These are phyloP conservation scores for Musca domestica DNA, from an alignment of 1,140 invertebrate genomes.

Conservation along the genomic window DNA sequence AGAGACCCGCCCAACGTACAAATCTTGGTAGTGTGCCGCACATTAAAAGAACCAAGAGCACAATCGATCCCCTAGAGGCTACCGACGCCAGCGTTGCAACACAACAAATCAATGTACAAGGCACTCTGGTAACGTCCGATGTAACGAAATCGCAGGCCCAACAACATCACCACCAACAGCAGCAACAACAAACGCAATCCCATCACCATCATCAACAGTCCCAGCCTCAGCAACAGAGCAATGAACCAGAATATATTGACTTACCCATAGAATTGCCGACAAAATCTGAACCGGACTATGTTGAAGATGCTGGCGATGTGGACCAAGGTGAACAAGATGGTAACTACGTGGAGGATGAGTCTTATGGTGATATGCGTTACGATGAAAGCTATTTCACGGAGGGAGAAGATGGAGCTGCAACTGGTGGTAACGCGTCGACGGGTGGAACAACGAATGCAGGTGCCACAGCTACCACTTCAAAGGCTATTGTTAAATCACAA, in stretches of 20 bases:
- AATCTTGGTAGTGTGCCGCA: slow-evolving; percentile 32
- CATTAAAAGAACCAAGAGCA: slow-evolving; percentile 30
- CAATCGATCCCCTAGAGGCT: slow-evolving; percentile 29
- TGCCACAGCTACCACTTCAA: slow-evolving; percentile 46
- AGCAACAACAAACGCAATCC: slow-evolving; percentile 27
- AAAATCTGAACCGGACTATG: slow-evolving; percentile 53
- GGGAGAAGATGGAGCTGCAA: slow-evolving; percentile 44
- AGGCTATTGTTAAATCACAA: slow-evolving; percentile 40
- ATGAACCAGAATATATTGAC: slow-evolving; percentile 30
- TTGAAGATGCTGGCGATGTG: slow-evolving; percentile 48
- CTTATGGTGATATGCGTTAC: slow-evolving; percentile 53
- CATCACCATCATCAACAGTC: slow-evolving; percentile 29
- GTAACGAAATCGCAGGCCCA: slow-evolving; percentile 19
- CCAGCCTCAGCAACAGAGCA: slow-evolving; percentile 23
- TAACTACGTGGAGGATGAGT: slow-evolving; percentile 53
- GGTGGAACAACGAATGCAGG: neutral
- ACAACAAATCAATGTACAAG: slow-evolving; percentile 48
- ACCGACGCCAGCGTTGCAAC: slow-evolving; percentile 16
- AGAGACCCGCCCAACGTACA: slow-evolving; percentile 40
- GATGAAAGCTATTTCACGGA: slow-evolving; percentile 54
- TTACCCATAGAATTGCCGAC: slow-evolving; percentile 47
- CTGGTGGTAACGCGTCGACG: slow-evolving; percentile 28
- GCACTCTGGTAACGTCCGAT: slow-evolving; percentile 34
- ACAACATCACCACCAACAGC: slow-evolving; percentile 27
- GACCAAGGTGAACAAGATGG: slow-evolving; percentile 42